Evolutionary conservation across 2,797 vertebrate species (phyloP), one percentile per base, ranked within the genome.

Genomic region (Microctenopoma lineatum): DNA sequence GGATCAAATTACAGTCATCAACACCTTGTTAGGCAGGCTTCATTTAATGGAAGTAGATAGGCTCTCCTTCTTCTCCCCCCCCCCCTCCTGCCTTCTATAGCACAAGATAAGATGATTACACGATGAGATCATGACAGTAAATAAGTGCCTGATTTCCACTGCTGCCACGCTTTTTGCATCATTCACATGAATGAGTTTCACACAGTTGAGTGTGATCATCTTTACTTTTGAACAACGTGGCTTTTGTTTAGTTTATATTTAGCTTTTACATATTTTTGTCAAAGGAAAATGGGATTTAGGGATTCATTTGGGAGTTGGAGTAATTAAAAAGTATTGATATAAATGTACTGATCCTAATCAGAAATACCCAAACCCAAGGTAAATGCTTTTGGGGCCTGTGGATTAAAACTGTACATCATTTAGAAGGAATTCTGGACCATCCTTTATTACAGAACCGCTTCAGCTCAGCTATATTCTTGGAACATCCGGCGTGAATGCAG

Each of bases 151-250:
- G 12, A 64, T 87, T 86, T 80, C 67, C 60, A 62, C 26, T 46
- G 79, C 39, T 67, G 77, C 64, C 55, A 27, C 61, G 66, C 15
- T 53, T 27, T 70, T 84, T 83, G 80, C 66, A 80, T 86, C 78
- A 87, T 78, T 73, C 55, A 29, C 66, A 55, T 58, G 21, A 47
- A 65, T 58, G 21, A 14, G 74, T 80, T 76, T 76, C 46, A 72
- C 68, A 62, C 39, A n/a, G 56, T 25, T 68, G 39, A 70, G 64
- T 12, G 25, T 38, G 61, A 62, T 38, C n/a, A 34, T 48, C 7
- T 74, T 67, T 42, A 11, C 59, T 61, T 57, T 32, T 18, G 48
- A 72, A 4, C 59, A 59, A 46, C 14, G 27, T 62, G 58, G 9
- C 11, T 53, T 70, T 66, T 73, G 47, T 77, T 71, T 68, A 48